Evolutionary conservation across 2,888 invertebrate species (phyloP), one percentile per base, ranked within the genome.

Genomic region (Parnassius mnemosyne): DNA sequence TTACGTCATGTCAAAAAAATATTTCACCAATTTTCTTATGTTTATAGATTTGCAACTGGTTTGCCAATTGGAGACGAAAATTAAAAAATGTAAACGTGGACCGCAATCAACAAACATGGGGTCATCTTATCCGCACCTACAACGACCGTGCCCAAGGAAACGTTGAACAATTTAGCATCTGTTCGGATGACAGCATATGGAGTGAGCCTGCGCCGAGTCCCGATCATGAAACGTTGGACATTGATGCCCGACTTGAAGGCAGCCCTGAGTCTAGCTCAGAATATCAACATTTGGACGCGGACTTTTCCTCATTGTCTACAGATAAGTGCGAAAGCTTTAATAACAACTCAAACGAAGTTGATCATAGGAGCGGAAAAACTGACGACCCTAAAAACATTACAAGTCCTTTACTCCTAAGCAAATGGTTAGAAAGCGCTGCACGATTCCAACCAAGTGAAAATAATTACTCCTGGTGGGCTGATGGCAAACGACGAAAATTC

Each of bases 1-100:
- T 7, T 1, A 34, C 7, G 34, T 34, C 34, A 34, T 7, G 34
- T 0, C 5, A 34, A 34, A 34, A 34, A 5, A 34, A 34, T 3
- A 3, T 5, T 25, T 34, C 34, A 34, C 7, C 34, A 5, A 7
- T 25, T 7, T 34, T 53, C 9, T 44, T 34, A 9, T 58, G 66
- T 67, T 72, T 75, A 56, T 84, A 94, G 94, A 94, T 95, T 63
- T 95, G 95, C 74, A 96, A 96, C 81, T 96, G 96, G 96, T 96
- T 96, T 79, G 96, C 96, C n/a, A 96, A 96, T 75, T 96, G 96
- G 96, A 90, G 96, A 65, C 86, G 96, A 72, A 96, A 96, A 79
- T 83, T 96, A 63, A 95, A 95, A 84, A 95, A 95, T 77, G 95
- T 95, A 0, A 95, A 95, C 67, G 92, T 92, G 51, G 94, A 95